These are phyloP conservation scores for Gymnoscelis rufifasciata DNA, from an alignment of 2,888 invertebrate species.

Conservation along the genomic window DNA sequence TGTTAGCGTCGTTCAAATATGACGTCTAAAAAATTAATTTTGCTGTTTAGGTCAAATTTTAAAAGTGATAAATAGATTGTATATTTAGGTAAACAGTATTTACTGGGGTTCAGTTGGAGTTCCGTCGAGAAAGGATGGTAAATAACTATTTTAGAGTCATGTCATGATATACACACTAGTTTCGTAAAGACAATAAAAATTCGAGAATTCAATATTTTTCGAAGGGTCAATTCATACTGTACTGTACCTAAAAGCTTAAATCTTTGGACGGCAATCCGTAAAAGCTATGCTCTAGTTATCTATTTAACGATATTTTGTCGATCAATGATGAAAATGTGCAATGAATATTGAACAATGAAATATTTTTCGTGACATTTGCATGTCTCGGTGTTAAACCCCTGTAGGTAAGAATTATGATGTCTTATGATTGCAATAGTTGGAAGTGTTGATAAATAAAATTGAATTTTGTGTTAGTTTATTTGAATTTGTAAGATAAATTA, in stretches of 20 bases:
- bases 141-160: conserved; percentile 1
- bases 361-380: conserved; percentile 23
- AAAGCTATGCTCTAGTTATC: conserved; percentile 16
- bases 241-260: conserved; percentile 4
- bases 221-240: conserved; percentile 1
- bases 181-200: conserved; percentile 11
- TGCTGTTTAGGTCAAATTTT: not conserved
- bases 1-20: conserved; percentile 6
- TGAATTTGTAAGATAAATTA: conserved; percentile 50
- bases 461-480: conserved; percentile 61
- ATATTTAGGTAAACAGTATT: conserved; percentile 7
- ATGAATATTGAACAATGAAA: conserved; percentile 31
- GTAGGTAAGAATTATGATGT: conserved; percentile 37
- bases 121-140: not conserved
- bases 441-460: conserved; percentile 53
- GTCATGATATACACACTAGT: not conserved
- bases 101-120: not conserved
- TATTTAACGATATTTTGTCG: conserved; percentile 13
- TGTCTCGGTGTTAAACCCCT: conserved; percentile 33
- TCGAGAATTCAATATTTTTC: conserved; percentile 1
- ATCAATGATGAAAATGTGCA: conserved; percentile 21
- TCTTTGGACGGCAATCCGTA: conserved; percentile 4
- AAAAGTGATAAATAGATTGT: not conserved
- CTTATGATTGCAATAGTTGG: conserved; percentile 63
- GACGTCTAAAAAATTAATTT: not conserved